Base-by-base conservation (phyloP, 2,113 vertebrate genomes). In the Tauraco erythrolophus region DNA sequence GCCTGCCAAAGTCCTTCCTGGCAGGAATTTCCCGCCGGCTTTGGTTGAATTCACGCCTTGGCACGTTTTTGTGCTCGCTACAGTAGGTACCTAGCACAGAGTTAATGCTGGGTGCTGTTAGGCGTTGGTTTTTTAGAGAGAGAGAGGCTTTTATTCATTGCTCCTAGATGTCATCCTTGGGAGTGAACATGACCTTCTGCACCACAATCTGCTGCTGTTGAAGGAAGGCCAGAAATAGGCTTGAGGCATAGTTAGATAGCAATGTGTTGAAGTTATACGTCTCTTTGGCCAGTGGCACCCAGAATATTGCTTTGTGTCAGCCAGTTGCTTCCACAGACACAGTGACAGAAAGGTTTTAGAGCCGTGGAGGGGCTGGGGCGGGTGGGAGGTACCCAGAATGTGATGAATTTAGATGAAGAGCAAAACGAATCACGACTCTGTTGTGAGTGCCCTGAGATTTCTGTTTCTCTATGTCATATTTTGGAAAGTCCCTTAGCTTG, bases 401-500 rank as follows among this genome's bases (percentile, higher is more conserved):
- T 10, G 43, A 46, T 56, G 37, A 39, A 35, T 85, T 78, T 25
- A 51, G 56, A 43, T 76, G n/a, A 70, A 84, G 35, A 84, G 30
- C 56, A 65, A 10, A 84, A 72, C 24, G 58, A 48, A 65, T 88
- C 48, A 3, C 33, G 70, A 33, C 53, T 68, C n/a, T 41, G 6
- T 35, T 66, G 51, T 15, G 46, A 78, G 37, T 2, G 14, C 56
- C 41, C 37, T 1, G 30, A 81, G 85, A 84, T 86, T 77, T 70
- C 94, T 84, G 0, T 39, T 91, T 50, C 70, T 82, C 31, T 53
- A 0, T 10, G 45, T 89, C 92, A 68, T 57, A 6, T 51, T 90
- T 87, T 96, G 94, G 96, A 95, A 95, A 84, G 94, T 82, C 93
- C 87, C 88, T 45, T 37, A 30, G 74, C 77, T 39, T n/a, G 70